phyloP scores from a whole-genome alignment of 2,797 vertebrate genomes.

The Okamejei kenojei region DNA sequence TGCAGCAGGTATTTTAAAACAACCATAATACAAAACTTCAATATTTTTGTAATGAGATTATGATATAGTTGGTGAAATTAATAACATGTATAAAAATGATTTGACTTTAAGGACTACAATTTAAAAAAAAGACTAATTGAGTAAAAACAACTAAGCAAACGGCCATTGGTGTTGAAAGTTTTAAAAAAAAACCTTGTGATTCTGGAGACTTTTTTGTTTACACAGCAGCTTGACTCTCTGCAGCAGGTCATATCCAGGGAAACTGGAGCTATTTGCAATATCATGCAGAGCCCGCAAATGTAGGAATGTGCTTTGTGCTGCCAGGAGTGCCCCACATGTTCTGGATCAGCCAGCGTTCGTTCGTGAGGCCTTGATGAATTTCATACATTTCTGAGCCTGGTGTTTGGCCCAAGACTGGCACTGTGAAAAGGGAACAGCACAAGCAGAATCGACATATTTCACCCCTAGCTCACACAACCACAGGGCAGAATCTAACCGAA shows the following conservation, averaged over 20 bases:
- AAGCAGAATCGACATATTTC: conserved; percentile 34
- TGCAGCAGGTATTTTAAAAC: neutral
- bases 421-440: conserved; percentile 40
- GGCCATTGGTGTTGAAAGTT: conserved; percentile 50
- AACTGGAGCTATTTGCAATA: conserved; percentile 51
- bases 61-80: neutral
- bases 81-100: neutral
- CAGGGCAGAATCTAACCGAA: conserved; percentile 61
- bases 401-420: conserved; percentile 39
- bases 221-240: conserved; percentile 47
- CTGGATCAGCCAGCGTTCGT: conserved; percentile 39
- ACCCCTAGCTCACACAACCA: conserved; percentile 46
- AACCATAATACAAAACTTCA: neutral
- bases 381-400: conserved; percentile 42
- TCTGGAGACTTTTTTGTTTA: conserved; percentile 48
- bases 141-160: conserved; percentile 45
- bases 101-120: conserved; percentile 1
- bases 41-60: neutral
- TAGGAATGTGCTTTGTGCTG: conserved; percentile 47
- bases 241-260: conserved; percentile 48
- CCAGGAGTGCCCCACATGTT: conserved; percentile 45
- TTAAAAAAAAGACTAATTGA: neutral
- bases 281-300: conserved; percentile 45
- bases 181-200: conserved; percentile 38
- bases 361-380: conserved; percentile 40